Percentiles rank a stretch among this genome's conserved stretches.
Conservation (phyloP, 2,888 invertebrate species). For the Scaptodrosophila latifasciaeformis region DNA sequence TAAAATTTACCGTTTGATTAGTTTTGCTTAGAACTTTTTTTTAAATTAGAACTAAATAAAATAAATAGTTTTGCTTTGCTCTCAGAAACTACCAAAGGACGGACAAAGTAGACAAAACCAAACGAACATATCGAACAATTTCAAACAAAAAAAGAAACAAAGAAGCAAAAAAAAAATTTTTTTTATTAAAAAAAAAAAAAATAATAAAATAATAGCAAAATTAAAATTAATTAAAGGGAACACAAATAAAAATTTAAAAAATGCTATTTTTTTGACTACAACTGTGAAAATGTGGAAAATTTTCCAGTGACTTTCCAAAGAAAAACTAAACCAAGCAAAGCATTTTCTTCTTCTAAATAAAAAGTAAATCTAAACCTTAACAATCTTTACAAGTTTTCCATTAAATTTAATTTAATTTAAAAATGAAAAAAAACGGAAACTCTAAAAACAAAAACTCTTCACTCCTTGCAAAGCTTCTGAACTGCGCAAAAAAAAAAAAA, state of each 20-base stretch:
- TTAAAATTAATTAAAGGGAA: slow-evolving; percentile 7
- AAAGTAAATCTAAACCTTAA: slow-evolving; percentile 51
- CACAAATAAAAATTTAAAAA: too few species aligned
- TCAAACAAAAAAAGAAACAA: slow-evolving; percentile 4
- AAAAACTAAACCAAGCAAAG: too few species aligned
- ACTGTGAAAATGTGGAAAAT: too few species aligned
- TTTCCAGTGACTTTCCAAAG: too few species aligned
- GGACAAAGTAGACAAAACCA: too few species aligned
- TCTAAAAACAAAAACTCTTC: slow-evolving; percentile 27
- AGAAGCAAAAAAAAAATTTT: slow-evolving; percentile 6
- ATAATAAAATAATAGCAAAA: slow-evolving; percentile 3
- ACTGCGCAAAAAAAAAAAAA: slow-evolving; percentile 22
- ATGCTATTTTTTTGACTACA: too few species aligned
- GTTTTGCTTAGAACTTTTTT: slow-evolving; percentile 18
- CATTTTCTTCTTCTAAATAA: too few species aligned
- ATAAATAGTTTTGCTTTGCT: too few species aligned
- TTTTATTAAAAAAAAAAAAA: background rate
- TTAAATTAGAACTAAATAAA: slow-evolving; percentile 9
- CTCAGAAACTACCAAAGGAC: too few species aligned
- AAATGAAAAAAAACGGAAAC: slow-evolving; percentile 17
- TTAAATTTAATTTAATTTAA: slow-evolving; percentile 50
- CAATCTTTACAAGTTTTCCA: slow-evolving; percentile 71
- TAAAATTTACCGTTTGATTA: too few species aligned
- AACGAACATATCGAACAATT: too few species aligned
- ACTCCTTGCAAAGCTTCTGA: slow-evolving; percentile 27